phyloP scores from a whole-genome alignment of 2,888 invertebrate species.

The Melanostoma mellinum region DNA sequence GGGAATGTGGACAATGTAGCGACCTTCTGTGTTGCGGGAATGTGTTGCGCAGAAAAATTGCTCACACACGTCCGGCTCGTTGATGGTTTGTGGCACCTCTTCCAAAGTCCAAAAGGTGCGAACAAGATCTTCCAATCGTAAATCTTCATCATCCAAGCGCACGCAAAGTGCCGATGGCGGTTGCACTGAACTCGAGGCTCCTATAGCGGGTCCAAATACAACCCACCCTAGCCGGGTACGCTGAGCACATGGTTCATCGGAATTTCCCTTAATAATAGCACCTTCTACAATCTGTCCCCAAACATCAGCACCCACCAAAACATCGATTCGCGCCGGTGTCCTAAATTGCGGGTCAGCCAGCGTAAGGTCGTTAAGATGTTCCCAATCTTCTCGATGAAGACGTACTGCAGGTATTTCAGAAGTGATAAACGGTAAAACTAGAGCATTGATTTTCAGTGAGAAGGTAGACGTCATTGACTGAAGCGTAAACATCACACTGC shows the following conservation, averaged over 20 bases:
- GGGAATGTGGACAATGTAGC: slow-evolving; percentile 41
- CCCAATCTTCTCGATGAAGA: too few species aligned
- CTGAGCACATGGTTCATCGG: background rate
- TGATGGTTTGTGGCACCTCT: slow-evolving; percentile 22
- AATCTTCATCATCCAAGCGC: background rate
- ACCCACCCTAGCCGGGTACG: slow-evolving; percentile 42
- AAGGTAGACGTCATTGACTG: too few species aligned
- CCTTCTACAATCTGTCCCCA: background rate
- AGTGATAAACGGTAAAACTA: too few species aligned
- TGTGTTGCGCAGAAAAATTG: slow-evolving; percentile 29
- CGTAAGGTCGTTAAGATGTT: too few species aligned
- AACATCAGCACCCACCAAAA: too few species aligned
- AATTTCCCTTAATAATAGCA: too few species aligned
- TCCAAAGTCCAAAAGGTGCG: slow-evolving; percentile 52
- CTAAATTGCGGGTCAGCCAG: too few species aligned
- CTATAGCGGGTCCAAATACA: slow-evolving; percentile 21
- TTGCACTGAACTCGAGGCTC: background rate
- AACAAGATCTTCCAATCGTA: slow-evolving; percentile 41
- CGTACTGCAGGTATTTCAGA: too few species aligned
- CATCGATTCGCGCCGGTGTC: background rate
- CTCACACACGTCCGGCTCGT: slow-evolving; percentile 27
- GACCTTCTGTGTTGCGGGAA: slow-evolving; percentile 28
- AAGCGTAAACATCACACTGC: slow-evolving; percentile 21
- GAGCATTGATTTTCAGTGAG: too few species aligned
- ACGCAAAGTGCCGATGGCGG: background rate